Conservation (phyloP, 1,140 invertebrate species). For the Listronotus oregonensis region DNA sequence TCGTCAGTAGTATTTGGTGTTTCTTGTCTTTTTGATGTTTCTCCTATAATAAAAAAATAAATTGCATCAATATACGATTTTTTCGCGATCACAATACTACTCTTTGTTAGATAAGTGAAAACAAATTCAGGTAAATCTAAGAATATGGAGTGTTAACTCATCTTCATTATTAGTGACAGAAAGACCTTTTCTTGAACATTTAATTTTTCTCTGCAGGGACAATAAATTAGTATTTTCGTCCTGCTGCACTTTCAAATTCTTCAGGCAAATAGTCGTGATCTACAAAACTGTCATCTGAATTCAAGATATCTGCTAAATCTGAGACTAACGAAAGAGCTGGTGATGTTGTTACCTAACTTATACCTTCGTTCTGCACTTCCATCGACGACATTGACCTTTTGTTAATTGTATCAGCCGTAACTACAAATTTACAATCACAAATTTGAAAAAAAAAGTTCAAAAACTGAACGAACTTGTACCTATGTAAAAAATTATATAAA, state of each 20-base stretch:
- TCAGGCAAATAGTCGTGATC: not conserved
- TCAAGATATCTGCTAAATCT: constrained; percentile 1
- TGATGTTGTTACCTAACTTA: not conserved
- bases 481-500: too few species aligned
- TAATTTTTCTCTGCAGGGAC: constrained; percentile 1
- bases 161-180: too few species aligned
- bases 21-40: not conserved
- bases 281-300: not conserved
- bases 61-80: not conserved
- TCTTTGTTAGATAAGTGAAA: not conserved
- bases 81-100: not conserved
- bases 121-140: too few species aligned
- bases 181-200: not conserved
- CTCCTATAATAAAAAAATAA: not conserved
- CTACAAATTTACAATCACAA: not conserved
- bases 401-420: not conserved
- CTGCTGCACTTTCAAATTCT: not conserved
- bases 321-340: not conserved
- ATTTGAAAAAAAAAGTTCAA: too few species aligned
- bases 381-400: not conserved
- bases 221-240: not conserved
- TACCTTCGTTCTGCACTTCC: not conserved
- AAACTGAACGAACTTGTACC: too few species aligned
- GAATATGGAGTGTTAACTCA: too few species aligned
- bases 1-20: not conserved